These are phyloP conservation scores for Nezara viridula DNA, from an alignment of 2,888 invertebrate species.

Conservation along the genomic window DNA sequence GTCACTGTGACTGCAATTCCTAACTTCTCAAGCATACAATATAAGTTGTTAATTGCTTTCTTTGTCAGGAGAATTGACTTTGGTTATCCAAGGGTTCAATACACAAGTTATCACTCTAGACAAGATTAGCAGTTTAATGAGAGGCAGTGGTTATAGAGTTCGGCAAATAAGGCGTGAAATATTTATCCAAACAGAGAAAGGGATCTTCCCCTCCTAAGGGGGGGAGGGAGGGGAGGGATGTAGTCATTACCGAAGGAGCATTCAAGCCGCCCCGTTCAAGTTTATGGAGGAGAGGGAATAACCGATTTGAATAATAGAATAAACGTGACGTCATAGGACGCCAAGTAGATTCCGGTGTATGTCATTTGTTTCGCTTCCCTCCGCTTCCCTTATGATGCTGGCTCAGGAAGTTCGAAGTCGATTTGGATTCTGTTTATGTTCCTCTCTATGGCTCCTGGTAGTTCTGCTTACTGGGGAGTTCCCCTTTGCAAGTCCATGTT, in stretches of 20 bases:
- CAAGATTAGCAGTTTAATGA: constrained; percentile 11
- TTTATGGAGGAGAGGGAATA: constrained; percentile 38
- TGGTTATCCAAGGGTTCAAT: neutral
- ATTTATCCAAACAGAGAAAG: constrained; percentile 31
- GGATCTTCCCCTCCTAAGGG: neutral
- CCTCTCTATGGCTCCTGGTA: constrained; percentile 22
- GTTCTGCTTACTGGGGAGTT: constrained; percentile 30
- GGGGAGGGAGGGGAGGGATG: neutral
- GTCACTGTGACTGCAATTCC: no score
- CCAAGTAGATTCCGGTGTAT: constrained; percentile 69
- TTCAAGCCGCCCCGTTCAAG: constrained; percentile 38
- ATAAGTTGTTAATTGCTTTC: neutral
- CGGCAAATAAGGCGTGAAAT: constrained; percentile 38
- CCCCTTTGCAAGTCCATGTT: neutral
- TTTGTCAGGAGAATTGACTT: neutral
- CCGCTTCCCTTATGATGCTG: constrained; percentile 1
- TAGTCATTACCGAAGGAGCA: constrained; percentile 44
- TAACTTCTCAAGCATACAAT: neutral
- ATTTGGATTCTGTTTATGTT: constrained; percentile 33
- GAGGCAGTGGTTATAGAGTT: constrained; percentile 10
- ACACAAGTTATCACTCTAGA: neutral
- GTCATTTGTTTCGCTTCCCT: constrained; percentile 68
- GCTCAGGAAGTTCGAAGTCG: constrained; percentile 23
- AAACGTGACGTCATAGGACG: constrained; percentile 60
- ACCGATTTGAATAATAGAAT: constrained; percentile 64